phyloP scores from a whole-genome alignment of 2,797 vertebrate species.

The Sebastes baramenuke region DNA sequence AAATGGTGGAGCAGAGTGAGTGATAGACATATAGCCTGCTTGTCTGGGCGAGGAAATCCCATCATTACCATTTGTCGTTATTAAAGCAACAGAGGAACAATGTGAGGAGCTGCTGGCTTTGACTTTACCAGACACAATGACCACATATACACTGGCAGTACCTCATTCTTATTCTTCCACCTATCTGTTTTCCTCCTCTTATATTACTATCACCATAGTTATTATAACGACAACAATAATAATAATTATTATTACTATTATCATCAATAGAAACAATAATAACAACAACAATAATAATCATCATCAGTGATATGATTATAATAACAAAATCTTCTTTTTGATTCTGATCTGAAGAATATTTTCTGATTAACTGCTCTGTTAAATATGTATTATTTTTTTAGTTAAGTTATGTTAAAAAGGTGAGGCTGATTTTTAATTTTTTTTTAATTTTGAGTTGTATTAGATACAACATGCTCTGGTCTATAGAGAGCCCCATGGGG shows the following conservation, averaged over 20 bases:
- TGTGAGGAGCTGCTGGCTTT: not conserved
- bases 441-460: not conserved
- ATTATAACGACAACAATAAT: not conserved
- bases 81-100: slow-evolving; percentile 38
- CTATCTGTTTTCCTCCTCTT: not conserved
- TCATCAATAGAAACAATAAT: not conserved
- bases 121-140: not conserved
- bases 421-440: not conserved
- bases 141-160: not conserved
- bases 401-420: not conserved
- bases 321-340: not conserved
- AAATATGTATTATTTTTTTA: not conserved
- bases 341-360: not conserved
- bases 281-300: not conserved
- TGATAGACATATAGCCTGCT: slow-evolving; percentile 37
- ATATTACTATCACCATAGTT: not conserved
- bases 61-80: slow-evolving; percentile 47
- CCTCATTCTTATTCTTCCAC: not conserved
- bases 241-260: not conserved
- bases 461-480: not conserved
- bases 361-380: not conserved
- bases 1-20: slow-evolving; percentile 59
- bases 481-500: too few relatives aligned
- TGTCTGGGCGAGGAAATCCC: slow-evolving; percentile 59
- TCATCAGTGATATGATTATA: not conserved